Evolutionary conservation across 2,888 invertebrate species (phyloP), one percentile per base, ranked within the genome.

Genomic region (Yponomeuta plumbellus): DNA sequence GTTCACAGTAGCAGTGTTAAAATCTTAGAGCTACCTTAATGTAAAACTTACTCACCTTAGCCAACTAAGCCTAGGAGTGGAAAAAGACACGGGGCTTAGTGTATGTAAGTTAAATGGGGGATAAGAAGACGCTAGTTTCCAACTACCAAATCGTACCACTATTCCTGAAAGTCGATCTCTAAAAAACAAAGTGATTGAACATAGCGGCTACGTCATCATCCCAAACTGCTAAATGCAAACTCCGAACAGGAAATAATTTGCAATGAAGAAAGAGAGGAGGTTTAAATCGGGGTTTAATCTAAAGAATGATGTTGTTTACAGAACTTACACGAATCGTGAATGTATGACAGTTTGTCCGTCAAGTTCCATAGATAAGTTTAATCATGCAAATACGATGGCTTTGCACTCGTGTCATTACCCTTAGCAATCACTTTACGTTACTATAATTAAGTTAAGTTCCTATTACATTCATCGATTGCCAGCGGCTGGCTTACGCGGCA

Each of bases 261-360:
- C 21, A 44, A 52, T 52, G 44, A 84, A 83, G 85, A 83, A 85
- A 83, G 83, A 85, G 82, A 85, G 34, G 59, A 58, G 26, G 34
- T 10, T 84, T 87, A 86, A 88, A 85, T 81, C 84, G 81, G 85
- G 80, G 81, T 81, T 85, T 83, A 83, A 77, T 83, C 84, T 89
- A 88, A 86, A 83, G 83, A 78, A 76, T 34, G 34, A 34, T 34
- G 8, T 4, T 52, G 44, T 17, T 13, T 79, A 76, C 79, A 86
- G 88, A 89, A 87, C 84, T 88, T 89, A 88, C 89, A 88, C 89
- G 88, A 91, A 90, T 90, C 88, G 80, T 82, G 83, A 84, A 82
- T 80, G n/a, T 17, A 17, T 52, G 17, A 8, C 44, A 17, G 44
- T 34, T 34, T 34, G 6, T 34, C 34, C 44, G 44, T 52, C 2